Evolutionary conservation across 1,140 invertebrate genomes (phyloP).

Genomic region (Drosophila arizonae): DNA sequence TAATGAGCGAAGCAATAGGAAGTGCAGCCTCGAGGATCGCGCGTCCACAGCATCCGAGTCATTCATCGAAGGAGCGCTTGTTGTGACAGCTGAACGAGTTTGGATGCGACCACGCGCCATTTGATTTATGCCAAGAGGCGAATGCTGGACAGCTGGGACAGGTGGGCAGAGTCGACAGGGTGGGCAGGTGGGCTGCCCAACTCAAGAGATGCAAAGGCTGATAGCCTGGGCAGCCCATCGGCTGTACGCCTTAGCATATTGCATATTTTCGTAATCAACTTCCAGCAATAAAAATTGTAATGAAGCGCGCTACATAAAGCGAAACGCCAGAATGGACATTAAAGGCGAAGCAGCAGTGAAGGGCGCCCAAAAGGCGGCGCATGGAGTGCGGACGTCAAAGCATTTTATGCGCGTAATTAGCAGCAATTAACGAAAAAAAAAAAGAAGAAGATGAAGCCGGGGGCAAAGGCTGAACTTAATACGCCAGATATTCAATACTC

Average conservation of each 20-base stretch:
- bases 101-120: slow-evolving; percentile 70
- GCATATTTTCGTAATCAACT: slow-evolving; percentile 47
- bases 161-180: slow-evolving; percentile 5
- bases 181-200: slow-evolving; percentile 21
- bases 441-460: background rate
- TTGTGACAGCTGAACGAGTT: slow-evolving; percentile 46
- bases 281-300: slow-evolving; percentile 71
- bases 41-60: slow-evolving; percentile 4
- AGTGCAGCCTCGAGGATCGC: background rate
- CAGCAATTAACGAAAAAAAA: slow-evolving; percentile 57
- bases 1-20: slow-evolving; percentile 51
- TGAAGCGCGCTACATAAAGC: slow-evolving; percentile 70
- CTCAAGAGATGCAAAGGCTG: slow-evolving; percentile 23
- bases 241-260: background rate
- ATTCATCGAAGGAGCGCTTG: background rate
- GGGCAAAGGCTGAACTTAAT: slow-evolving; percentile 4
- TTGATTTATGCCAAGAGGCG: slow-evolving; percentile 59
- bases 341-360: slow-evolving; percentile 44
- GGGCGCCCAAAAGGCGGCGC: background rate
- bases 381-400: slow-evolving; percentile 26
- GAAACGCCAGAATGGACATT: slow-evolving; percentile 58
- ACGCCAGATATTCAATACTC: slow-evolving; percentile 44
- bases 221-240: slow-evolving; percentile 2
- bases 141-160: background rate
- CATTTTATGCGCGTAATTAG: slow-evolving; percentile 75